These are phyloP conservation scores for Caenorhabditis becei DNA, from an alignment of 2,888 invertebrate genomes.

Conservation along the genomic window DNA sequence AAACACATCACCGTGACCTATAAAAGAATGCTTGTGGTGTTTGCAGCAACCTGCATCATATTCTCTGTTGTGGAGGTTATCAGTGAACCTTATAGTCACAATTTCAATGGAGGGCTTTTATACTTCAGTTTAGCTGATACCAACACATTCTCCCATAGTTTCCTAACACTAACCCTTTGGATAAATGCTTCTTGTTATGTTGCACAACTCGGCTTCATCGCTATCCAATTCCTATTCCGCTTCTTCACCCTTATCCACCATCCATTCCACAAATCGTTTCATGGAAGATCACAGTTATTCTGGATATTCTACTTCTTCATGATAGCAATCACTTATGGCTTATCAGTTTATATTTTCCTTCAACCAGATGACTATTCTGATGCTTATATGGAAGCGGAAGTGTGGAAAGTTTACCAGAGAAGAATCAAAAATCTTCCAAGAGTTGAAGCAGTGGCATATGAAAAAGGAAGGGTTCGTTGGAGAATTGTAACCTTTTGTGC, in stretches of 20 bases:
- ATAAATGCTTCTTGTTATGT: not conserved
- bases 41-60: not conserved
- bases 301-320: not conserved
- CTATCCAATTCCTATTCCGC: not conserved
- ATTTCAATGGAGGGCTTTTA: not conserved
- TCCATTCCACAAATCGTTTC: not conserved
- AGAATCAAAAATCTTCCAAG: not conserved
- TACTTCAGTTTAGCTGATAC: not conserved
- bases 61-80: not conserved
- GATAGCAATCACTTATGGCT: not conserved
- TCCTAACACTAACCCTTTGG: not conserved
- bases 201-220: not conserved
- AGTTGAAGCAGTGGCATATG: not conserved
- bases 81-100: not conserved
- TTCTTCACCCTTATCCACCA: not conserved
- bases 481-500: not conserved
- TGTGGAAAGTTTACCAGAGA: not conserved
- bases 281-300: not conserved
- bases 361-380: not conserved
- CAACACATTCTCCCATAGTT: not conserved
- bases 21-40: not conserved
- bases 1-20: not conserved
- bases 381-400: not conserved
- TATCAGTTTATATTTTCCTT: too few relatives aligned
- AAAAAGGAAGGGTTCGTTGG: not conserved